Evolutionary conservation across 2,113 vertebrate genomes (phyloP).

Genomic region (Balaenoptera acutorostrata): DNA sequence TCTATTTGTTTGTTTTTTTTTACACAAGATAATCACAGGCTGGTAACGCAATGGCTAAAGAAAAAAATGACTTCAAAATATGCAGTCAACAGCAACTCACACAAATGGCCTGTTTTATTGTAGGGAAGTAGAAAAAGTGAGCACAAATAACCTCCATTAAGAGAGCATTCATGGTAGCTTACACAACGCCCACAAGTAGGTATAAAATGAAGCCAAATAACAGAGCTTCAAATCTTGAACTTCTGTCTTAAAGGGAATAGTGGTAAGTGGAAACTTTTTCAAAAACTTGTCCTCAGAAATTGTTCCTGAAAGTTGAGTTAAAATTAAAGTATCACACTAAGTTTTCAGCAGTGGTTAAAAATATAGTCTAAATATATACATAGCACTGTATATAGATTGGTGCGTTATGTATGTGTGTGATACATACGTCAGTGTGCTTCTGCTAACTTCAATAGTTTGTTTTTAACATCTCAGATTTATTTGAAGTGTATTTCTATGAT

Average conservation of each 20-base stretch:
- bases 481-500: conserved; percentile 11
- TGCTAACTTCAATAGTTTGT: not conserved
- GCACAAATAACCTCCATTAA: conserved; percentile 9
- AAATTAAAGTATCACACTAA: conserved; percentile 14
- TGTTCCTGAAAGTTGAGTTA: conserved; percentile 22
- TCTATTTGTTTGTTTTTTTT: conserved; percentile 56
- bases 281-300: conserved; percentile 22
- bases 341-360: conserved; percentile 17
- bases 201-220: conserved; percentile 1
- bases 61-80: conserved; percentile 64
- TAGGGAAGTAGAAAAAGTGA: conserved; percentile 36
- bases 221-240: conserved; percentile 8
- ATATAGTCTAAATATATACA: not conserved
- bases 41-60: conserved; percentile 30
- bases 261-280: not conserved
- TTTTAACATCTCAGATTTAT: conserved; percentile 21
- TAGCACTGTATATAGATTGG: not conserved
- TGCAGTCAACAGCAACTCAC: conserved; percentile 33
- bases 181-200: not conserved
- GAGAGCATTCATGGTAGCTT: not conserved
- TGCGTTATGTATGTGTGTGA: not conserved
- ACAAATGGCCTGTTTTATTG: conserved; percentile 45
- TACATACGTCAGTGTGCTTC: not conserved
- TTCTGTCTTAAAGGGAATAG: conserved; percentile 5
- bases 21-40: conserved; percentile 60